These are phyloP conservation scores for Brenthis ino DNA, from an alignment of 2,888 invertebrate genomes.

Conservation along the genomic window DNA sequence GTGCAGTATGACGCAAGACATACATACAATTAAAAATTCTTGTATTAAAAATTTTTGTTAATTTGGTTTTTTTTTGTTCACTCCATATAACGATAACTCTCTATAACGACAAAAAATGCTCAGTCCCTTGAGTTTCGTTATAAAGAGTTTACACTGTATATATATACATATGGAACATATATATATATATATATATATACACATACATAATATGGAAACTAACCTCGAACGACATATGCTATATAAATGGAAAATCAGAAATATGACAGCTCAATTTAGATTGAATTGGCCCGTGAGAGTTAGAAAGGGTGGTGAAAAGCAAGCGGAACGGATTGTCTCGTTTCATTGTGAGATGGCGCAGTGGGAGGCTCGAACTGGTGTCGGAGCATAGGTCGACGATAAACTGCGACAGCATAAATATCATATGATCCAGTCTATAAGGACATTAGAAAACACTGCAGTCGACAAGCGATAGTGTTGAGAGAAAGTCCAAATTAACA, in stretches of 20 bases:
- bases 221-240: conserved; percentile 13
- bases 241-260: conserved; percentile 60
- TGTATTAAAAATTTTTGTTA: too few relatives aligned
- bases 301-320: conserved; percentile 65
- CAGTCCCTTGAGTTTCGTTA: too few relatives aligned
- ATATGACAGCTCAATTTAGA: conserved; percentile 76
- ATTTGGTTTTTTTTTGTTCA: too few relatives aligned
- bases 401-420: conserved; percentile 42
- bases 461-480: conserved; percentile 49
- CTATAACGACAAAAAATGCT: too few relatives aligned
- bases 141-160: too few relatives aligned
- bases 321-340: conserved; percentile 66
- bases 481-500: conserved; percentile 62
- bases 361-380: conserved; percentile 50
- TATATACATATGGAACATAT: too few relatives aligned
- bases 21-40: too few relatives aligned
- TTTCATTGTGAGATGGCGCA: conserved; percentile 54
- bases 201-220: background rate
- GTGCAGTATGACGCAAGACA: too few relatives aligned
- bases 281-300: conserved; percentile 63
- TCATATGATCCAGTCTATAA: conserved; percentile 40
- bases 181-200: too few relatives aligned
- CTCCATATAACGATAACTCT: too few relatives aligned
- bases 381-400: conserved; percentile 56
- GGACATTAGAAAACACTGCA: conserved; percentile 47